Evolutionary conservation across 2,113 vertebrate genomes (phyloP).

Genomic region (Arizona elegans): DNA sequence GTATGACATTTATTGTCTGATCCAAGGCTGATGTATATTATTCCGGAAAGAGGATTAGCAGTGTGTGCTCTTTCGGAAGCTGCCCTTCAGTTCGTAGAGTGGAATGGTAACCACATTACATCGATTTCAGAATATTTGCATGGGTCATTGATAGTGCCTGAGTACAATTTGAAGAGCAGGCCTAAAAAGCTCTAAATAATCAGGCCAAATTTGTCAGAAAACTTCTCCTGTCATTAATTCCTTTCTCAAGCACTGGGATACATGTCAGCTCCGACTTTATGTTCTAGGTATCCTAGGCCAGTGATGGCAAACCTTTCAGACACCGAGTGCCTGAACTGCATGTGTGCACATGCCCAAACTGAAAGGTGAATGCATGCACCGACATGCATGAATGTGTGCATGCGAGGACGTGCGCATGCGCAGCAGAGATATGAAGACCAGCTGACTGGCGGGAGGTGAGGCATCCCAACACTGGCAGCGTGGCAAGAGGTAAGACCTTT

Average conservation of each 20-base stretch:
- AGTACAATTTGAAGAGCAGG: background rate
- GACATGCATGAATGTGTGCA: no score
- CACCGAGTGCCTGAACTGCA: no score
- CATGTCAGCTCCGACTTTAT: background rate
- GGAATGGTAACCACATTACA: background rate
- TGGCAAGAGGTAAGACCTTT: no score
- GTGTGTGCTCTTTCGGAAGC: background rate
- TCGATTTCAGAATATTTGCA: background rate
- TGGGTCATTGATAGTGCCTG: background rate
- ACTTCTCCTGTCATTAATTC: background rate
- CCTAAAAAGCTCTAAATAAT: background rate
- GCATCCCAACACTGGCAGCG: no score
- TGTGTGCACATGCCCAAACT: no score
- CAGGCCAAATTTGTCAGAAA: background rate
- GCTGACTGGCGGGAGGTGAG: no score
- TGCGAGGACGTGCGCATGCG: no score
- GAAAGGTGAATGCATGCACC: no score
- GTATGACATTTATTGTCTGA: constrained; percentile 45
- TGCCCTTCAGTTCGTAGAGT: background rate
- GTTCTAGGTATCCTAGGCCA: background rate
- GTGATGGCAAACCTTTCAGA: no score
- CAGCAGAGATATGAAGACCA: no score
- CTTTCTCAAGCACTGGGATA: background rate
- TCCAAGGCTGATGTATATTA: background rate
- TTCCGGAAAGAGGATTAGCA: background rate